phyloP scores from a whole-genome alignment of 2,888 invertebrate species.

The Xestia ashworthii region DNA sequence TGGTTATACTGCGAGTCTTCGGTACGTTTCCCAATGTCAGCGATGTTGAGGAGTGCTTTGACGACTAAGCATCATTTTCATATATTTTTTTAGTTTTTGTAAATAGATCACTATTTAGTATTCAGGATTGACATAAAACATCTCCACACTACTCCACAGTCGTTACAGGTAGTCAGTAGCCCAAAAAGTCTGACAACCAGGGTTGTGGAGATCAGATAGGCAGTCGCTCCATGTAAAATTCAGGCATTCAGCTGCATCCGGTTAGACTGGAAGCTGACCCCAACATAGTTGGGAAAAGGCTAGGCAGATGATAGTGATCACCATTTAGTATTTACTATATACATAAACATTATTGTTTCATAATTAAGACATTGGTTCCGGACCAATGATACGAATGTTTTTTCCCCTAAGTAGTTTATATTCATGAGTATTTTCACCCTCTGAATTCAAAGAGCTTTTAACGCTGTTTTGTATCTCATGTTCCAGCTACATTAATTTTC shows the following conservation, averaged over 20 bases:
- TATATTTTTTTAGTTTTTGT: not conserved
- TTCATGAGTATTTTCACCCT: not conserved
- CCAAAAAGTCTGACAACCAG: too few species aligned
- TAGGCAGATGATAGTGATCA: too few species aligned
- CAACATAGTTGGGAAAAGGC: too few species aligned
- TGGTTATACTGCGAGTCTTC: not conserved
- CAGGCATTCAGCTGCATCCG: too few species aligned
- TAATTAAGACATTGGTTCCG: not conserved
- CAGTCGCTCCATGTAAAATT: too few species aligned
- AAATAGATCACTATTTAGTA: not conserved
- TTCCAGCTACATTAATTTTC: conserved; percentile 64
- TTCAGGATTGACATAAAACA: not conserved
- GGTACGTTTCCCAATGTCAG: not conserved
- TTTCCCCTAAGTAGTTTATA: not conserved
- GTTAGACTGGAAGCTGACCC: too few species aligned
- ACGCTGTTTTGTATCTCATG: conserved; percentile 57
- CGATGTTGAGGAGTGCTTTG: not conserved
- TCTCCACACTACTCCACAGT: too few species aligned
- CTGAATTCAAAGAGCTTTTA: conserved; percentile 4
- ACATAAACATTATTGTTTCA: not conserved
- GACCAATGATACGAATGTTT: not conserved
- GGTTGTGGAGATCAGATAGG: too few species aligned
- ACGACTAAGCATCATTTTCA: not conserved
- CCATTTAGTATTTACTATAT: not conserved
- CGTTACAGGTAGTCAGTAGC: too few species aligned